These are phyloP conservation scores for Augiades crinisus DNA, from an alignment of 2,888 invertebrate species.

Conservation along the genomic window DNA sequence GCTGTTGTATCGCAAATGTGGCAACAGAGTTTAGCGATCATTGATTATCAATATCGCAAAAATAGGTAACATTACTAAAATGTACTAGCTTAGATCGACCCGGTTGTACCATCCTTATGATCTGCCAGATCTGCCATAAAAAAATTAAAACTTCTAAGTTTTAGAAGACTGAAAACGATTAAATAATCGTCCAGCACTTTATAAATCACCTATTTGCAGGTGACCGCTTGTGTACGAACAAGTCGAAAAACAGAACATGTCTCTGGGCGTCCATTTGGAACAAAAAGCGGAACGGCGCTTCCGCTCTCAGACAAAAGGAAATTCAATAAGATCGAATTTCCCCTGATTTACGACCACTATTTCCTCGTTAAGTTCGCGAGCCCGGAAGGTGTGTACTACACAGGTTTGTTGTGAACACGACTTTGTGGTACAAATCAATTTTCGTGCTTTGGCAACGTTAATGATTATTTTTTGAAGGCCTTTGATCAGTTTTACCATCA, in stretches of 20 bases:
- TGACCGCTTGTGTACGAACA: constrained; percentile 3
- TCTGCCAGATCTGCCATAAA: too few relatives aligned
- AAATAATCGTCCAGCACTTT: constrained; percentile 7
- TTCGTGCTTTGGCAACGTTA: too few relatives aligned
- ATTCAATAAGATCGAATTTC: constrained; percentile 80
- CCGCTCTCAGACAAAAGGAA: constrained; percentile 70
- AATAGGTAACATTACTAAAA: too few relatives aligned
- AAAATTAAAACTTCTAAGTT: too few relatives aligned
- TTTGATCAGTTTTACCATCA: too few relatives aligned
- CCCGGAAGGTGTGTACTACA: constrained; percentile 64
- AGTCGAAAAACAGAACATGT: constrained; percentile 51
- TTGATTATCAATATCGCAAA: too few relatives aligned
- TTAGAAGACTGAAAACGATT: neutral
- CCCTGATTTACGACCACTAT: constrained; percentile 79
- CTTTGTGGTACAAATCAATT: constrained; percentile 36
- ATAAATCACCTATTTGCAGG: constrained; percentile 18
- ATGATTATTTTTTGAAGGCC: too few relatives aligned
- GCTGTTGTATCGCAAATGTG: too few relatives aligned
- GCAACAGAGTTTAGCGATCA: too few relatives aligned
- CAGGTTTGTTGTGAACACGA: constrained; percentile 59
- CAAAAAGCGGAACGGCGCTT: constrained; percentile 67
- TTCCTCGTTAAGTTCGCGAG: constrained; percentile 72
- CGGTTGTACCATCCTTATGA: too few relatives aligned
- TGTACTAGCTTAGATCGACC: too few relatives aligned
- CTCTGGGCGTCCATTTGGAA: constrained; percentile 60